Base-by-base conservation (phyloP, 2,888 invertebrate species). In the Drosophila buzzatii region DNA sequence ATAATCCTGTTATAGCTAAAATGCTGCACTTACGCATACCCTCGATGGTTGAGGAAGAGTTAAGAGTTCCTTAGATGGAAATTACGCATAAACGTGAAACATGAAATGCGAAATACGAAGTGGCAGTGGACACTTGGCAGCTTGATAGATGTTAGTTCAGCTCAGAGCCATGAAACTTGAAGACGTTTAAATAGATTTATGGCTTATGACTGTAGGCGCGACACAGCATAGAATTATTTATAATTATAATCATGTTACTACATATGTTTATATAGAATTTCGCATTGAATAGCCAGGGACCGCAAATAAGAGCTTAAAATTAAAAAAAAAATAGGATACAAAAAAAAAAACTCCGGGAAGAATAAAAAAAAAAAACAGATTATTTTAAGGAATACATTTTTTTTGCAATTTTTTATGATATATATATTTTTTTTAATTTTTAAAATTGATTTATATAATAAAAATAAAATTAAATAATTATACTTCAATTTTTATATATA, bases 11-110 rank as follows among this genome's bases (percentile, higher is more conserved):
- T 49, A 39, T 14, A 49, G 14, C 31, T 12, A 14, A 56, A 44
- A 23, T 57, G 58, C 44, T 23, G 16, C 14, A 47, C 35, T 33
- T 16, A 47, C 12, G 51, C n/a, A 57, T 66, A 65, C 52, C 45
- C 66, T 42, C 18, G 16, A 33, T 35, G 10, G 39, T 27, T 12
- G 12, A 27, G 23, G 23, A 37, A 16, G 35, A 53, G 23, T 4
- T 37, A 10, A 35, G n/a, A 37, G 51, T 33, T 18, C 51, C 33
- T 14, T 20, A 51, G 14, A 51, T 51, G 18, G 33, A 18, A 18
- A 51, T 51, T 10, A 33, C 47, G 9, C 31, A 33, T 31, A 18
- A 49, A 18, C 49, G 23, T 31, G 47, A 49, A 27, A 27, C 27
- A 27, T 6, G 5, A 27, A 27, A 6, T 27, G 27, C 27, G 27